phyloP scores from a whole-genome alignment of 2,888 invertebrate genomes.

The Luperina testacea region DNA sequence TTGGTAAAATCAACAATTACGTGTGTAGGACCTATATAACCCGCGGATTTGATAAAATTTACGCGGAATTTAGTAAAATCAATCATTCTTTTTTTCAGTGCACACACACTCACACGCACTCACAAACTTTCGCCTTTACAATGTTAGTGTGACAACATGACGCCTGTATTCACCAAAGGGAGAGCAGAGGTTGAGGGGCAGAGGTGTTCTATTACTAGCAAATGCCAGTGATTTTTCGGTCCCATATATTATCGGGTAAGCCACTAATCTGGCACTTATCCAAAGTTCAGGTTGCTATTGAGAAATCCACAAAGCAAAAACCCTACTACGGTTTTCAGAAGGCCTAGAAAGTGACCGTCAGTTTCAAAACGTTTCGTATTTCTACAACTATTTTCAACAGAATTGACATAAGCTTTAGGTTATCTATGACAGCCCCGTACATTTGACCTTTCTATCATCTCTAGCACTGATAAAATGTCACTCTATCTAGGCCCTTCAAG shows the following conservation, averaged over 20 bases:
- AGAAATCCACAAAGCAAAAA: neutral
- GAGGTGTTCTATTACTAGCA: neutral
- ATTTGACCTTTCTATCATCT: neutral
- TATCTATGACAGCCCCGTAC: neutral
- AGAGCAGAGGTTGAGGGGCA: fast-evolving
- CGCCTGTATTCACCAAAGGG: neutral
- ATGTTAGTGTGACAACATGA: neutral
- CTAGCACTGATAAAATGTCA: neutral
- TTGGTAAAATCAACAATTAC: no score
- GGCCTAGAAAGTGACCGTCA: neutral
- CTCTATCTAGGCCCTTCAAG: neutral
- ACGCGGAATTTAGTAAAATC: no score
- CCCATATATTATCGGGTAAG: no score
- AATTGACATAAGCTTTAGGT: neutral
- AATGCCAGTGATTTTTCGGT: neutral
- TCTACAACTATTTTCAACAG: neutral
- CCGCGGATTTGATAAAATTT: no score
- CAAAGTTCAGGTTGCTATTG: neutral
- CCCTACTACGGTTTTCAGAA: neutral
- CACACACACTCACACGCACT: no score
- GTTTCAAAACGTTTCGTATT: neutral
- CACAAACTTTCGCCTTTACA: no score
- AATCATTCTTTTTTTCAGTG: no score
- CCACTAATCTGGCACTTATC: neutral
- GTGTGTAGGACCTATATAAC: no score